Percentiles rank a stretch among this genome's conserved stretches.
Evolutionary conservation across 2,113 vertebrate species (phyloP).

Genomic region (Stegastes partitus): DNA sequence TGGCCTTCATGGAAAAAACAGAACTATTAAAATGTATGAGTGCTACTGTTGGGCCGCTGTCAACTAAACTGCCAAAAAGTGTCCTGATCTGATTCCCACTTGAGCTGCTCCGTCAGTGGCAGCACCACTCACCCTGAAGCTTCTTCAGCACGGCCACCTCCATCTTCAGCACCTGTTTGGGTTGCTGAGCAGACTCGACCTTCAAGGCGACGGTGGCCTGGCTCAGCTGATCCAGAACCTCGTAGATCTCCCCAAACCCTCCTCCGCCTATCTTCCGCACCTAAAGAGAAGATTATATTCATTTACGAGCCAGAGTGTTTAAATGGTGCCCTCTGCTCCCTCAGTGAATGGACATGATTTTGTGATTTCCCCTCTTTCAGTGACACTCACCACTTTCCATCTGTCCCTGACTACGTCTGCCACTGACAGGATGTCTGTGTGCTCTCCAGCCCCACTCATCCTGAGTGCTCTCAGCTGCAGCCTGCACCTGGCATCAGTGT

Average conservation of each 20-base stretch:
- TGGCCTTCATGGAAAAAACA: too few species aligned
- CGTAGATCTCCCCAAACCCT: conserved; percentile 99
- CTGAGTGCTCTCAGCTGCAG: conserved; percentile 82
- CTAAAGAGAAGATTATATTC: conserved; percentile 69
- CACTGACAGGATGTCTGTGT: conserved; percentile 97
- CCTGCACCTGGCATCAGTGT: conserved; percentile 82
- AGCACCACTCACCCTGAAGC: conserved; percentile 90
- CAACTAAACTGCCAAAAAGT: not conserved
- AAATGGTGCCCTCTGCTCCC: not conserved
- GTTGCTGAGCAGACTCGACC: conserved; percentile 97
- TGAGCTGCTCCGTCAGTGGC: not conserved
- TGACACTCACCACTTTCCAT: conserved; percentile 98
- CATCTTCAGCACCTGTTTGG: conserved; percentile 99
- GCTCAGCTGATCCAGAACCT: conserved; percentile 95
- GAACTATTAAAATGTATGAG: too few species aligned
- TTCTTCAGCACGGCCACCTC: conserved; percentile 99
- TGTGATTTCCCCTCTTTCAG: not conserved
- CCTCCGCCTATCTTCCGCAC: conserved; percentile 97
- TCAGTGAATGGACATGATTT: not conserved
- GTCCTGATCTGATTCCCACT: not conserved
- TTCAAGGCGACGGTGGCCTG: conserved; percentile 96
- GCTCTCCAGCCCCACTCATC: conserved; percentile 97
- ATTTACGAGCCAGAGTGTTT: not conserved
- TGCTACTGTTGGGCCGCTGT: not conserved
- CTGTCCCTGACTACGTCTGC: conserved; percentile 96